Conservation (phyloP, 1,140 invertebrate genomes). For the Araneus ventricosus region DNA sequence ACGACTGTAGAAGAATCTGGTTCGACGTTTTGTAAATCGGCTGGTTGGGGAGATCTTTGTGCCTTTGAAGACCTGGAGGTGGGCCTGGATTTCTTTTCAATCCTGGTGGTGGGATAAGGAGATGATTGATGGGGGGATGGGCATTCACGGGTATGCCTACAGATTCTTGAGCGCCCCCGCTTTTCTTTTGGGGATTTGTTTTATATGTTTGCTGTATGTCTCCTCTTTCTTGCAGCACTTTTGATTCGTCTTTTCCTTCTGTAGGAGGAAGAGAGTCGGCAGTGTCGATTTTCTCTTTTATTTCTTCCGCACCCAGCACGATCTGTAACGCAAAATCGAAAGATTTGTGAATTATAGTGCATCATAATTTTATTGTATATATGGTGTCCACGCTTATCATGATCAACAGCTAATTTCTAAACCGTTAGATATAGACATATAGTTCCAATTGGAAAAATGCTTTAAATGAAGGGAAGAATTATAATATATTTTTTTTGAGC, state of each 20-base stretch:
- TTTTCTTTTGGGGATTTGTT: conserved; percentile 53
- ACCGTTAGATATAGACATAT: too few relatives aligned
- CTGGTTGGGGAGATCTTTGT: conserved; percentile 7
- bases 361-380: too few relatives aligned
- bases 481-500: too few relatives aligned
- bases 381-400: too few relatives aligned
- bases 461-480: too few relatives aligned
- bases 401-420: too few relatives aligned
- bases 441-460: too few relatives aligned
- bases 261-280: conserved; percentile 1
- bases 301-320: conserved; percentile 64
- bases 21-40: conserved; percentile 67
- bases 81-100: conserved; percentile 42
- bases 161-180: conserved; percentile 57
- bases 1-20: conserved; percentile 65
- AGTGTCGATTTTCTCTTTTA: conserved; percentile 56
- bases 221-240: conserved; percentile 64
- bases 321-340: conserved; percentile 20
- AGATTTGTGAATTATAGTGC: too few relatives aligned
- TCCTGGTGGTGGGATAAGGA: conserved; percentile 58
- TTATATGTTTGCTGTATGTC: conserved; percentile 57
- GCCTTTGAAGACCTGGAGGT: conserved; percentile 35
- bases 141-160: conserved; percentile 50
- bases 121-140: conserved; percentile 51
- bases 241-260: conserved; percentile 54